A percentile compares a stretch with the other conserved stretches of the same genome.
phyloP scores from a whole-genome alignment of 2,113 vertebrate genomes.

The Nyctereutes procyonoides region DNA sequence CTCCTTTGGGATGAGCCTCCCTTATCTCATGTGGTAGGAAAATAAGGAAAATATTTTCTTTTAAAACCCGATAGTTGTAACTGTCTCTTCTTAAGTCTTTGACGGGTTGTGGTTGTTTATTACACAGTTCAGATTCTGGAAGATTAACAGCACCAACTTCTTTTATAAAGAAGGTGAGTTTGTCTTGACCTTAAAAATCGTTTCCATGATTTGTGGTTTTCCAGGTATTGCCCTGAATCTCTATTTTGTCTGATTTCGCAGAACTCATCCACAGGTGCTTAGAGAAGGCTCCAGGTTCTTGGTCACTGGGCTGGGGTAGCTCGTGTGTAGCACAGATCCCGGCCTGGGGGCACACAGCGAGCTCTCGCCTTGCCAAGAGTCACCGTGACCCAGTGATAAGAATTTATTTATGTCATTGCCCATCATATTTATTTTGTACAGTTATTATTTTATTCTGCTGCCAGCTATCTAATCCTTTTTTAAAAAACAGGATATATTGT shows the following conservation, averaged over 20 bases:
- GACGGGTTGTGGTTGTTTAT: not conserved
- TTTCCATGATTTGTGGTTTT: not conserved
- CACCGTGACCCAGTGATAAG: not conserved
- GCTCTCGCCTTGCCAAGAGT: not conserved
- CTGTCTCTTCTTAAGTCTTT: not conserved
- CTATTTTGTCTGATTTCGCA: not conserved
- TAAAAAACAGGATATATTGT: not conserved
- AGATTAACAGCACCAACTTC: not conserved
- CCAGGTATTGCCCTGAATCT: not conserved
- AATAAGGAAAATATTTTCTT: constrained; percentile 23
- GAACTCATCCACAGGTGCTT: not conserved
- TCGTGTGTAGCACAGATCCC: not conserved
- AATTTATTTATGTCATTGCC: not conserved
- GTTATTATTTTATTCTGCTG: not conserved
- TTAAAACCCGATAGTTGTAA: not conserved
- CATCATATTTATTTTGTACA: not conserved
- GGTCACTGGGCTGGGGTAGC: not conserved
- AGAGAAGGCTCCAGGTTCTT: not conserved
- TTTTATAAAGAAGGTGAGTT: not conserved
- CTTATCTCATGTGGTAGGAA: not conserved
- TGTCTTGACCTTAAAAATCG: not conserved
- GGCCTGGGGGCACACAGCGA: not conserved
- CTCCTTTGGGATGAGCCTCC: not conserved
- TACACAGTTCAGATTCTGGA: not conserved
- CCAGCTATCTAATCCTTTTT: not conserved